Percentiles rank a stretch among this genome's conserved stretches.
phyloP scores from a whole-genome alignment of 2,888 invertebrate species.

The Chrysolina americana region DNA sequence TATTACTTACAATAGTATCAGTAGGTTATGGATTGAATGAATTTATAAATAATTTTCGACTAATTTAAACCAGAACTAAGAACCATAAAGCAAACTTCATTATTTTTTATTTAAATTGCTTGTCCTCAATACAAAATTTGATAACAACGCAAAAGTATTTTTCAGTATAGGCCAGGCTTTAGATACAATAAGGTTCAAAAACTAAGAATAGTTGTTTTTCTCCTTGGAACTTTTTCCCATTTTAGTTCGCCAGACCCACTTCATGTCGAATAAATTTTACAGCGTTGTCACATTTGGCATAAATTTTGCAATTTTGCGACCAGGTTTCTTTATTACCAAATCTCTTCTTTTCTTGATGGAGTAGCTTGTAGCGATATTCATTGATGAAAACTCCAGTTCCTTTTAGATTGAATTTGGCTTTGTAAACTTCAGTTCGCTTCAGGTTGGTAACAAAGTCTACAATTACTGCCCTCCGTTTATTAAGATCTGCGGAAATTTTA shows the following conservation, averaged over 20 bases:
- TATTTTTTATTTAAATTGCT: no score
- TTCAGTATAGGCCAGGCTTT: neutral
- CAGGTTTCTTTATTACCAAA: slow-evolving; percentile 18
- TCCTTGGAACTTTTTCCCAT: neutral
- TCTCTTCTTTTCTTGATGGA: slow-evolving; percentile 9
- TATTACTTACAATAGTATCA: no score
- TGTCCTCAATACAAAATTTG: no score
- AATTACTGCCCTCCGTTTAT: slow-evolving; percentile 18
- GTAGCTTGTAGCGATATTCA: neutral
- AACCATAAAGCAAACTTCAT: no score
- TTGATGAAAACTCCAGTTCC: slow-evolving; percentile 2
- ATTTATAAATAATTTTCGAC: no score
- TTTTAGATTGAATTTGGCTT: slow-evolving; percentile 12
- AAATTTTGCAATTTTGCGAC: slow-evolving; percentile 18
- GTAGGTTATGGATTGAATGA: no score
- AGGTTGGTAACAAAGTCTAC: slow-evolving; percentile 10
- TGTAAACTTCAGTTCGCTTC: slow-evolving; percentile 13
- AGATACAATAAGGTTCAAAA: no score
- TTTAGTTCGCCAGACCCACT: no score
- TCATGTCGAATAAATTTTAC: neutral
- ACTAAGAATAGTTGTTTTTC: neutral
- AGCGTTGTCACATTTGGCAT: slow-evolving; percentile 8
- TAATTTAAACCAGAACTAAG: no score
- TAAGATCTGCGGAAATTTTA: slow-evolving; percentile 8
- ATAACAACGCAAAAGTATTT: neutral